Base-by-base conservation (phyloP, 1,140 invertebrate genomes). In the Agraylea sexmaculata region DNA sequence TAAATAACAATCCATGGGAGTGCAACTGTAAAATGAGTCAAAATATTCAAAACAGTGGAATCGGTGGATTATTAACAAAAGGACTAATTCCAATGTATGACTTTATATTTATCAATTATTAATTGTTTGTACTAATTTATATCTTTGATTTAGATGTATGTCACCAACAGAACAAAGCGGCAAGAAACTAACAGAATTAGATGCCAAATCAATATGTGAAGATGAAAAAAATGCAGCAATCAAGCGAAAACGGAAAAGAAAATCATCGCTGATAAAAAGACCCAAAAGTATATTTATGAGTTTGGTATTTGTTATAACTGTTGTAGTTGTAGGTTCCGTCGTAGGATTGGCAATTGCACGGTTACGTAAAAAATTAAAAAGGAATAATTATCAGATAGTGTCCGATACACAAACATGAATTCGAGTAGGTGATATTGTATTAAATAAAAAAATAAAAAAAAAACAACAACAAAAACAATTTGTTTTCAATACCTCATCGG, bases 1-100 rank as follows among this genome's bases (percentile, higher is more conserved):
- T 75, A 46, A 57, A 58, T 7, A 62, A 65, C 3, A 78, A 78
- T 60, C 65, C 62, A 31, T 72, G 75, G 63, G 55, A 68, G 23
- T 78, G 75, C 50, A 69, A 69, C 47, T 78, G 75, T 51, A 62
- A 69, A 28, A 49, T 67, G 15, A 55, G 53, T 4, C 50, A 62
- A 18, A 63, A 61, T 43, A 52, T 68, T 11, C 59, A 51, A 4
- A 57, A 47, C 39, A 59, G 62, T 34, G 54, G 53, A 16, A 35
- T 46, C 13, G 18, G 5, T 8, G 30, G 23, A 11, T 45, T 40
- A 27, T 21, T 45, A 32, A 16, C 29, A 21, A 38, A 16, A 22
- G 19, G 20, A 15, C 25, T 37, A 12, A 6, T 22, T 10, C 18
- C 47, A 39, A 42, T 20, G 43, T 49, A 29, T 36, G 40, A 8